Evolutionary conservation across 2,888 invertebrate species (phyloP).

Genomic region (Gryllus longicercus): DNA sequence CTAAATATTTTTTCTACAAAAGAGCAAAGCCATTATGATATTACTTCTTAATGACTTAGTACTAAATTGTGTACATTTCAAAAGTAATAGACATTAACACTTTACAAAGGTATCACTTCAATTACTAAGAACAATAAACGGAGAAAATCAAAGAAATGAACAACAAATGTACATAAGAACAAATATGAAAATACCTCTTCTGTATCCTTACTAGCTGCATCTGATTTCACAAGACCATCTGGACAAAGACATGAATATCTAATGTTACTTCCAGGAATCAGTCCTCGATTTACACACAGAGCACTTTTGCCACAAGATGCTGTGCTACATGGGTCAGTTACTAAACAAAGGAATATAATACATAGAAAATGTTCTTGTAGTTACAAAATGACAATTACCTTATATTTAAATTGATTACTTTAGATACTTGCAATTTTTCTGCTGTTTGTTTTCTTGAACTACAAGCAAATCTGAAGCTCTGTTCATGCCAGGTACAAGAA

Average conservation of each 20-base stretch:
- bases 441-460: conserved; percentile 64
- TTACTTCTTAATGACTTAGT: no score
- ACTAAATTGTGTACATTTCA: no score
- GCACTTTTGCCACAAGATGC: conserved; percentile 61
- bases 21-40: no score
- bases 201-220: conserved; percentile 26
- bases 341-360: conserved; percentile 40
- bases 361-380: neutral
- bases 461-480: conserved; percentile 63
- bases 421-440: conserved; percentile 48
- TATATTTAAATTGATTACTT: conserved; percentile 18
- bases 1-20: no score
- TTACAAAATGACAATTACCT: no score
- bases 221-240: conserved; percentile 41
- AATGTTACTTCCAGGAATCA: conserved; percentile 17
- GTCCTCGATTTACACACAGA: conserved; percentile 50
- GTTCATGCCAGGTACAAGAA: conserved; percentile 51
- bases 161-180: neutral
- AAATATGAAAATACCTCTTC: conserved; percentile 22
- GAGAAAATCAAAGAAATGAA: neutral
- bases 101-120: no score
- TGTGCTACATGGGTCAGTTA: conserved; percentile 58
- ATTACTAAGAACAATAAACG: no score
- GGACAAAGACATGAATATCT: conserved; percentile 46
- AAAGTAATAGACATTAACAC: no score